These are phyloP conservation scores for Bombus sylvicola DNA, from an alignment of 1,140 invertebrate species.

Conservation along the genomic window DNA sequence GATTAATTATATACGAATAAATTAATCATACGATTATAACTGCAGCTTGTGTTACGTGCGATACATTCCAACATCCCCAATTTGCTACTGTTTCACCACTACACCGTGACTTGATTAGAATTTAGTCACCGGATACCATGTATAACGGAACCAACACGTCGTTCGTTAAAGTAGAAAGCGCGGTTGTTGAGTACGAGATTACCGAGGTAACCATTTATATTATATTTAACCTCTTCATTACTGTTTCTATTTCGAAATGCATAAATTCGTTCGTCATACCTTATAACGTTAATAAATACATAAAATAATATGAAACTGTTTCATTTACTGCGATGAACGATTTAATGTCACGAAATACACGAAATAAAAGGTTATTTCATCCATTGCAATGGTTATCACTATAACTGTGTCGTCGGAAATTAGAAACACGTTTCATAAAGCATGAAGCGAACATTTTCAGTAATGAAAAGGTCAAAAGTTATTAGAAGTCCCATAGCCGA, in stretches of 20 bases:
- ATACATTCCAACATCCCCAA: constrained; percentile 49
- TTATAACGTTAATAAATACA: background rate
- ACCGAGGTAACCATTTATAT: constrained; percentile 17
- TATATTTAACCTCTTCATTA: constrained; percentile 23
- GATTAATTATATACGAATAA: constrained; percentile 20
- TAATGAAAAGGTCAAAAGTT: constrained; percentile 28
- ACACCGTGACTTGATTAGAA: constrained; percentile 62
- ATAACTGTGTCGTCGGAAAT: rapidly evolving
- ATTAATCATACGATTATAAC: constrained; percentile 12
- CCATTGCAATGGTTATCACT: background rate
- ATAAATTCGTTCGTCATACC: background rate
- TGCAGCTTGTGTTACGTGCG: constrained; percentile 41
- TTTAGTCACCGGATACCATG: constrained; percentile 63
- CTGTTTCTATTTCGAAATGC: background rate
- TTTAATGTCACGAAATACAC: background rate
- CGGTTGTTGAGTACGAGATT: constrained; percentile 21
- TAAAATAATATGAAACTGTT: background rate
- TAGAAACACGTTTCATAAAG: background rate
- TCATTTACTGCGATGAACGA: background rate
- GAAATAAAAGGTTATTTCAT: background rate
- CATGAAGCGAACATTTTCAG: background rate
- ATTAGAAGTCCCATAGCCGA: constrained; percentile 55
- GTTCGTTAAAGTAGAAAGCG: constrained; percentile 45
- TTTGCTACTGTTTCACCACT: constrained; percentile 49
- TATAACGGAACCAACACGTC: constrained; percentile 45